Percentiles rank a stretch among this genome's conserved stretches.
phyloP scores from a whole-genome alignment of 2,113 vertebrate species.

The Platichthys stellatus region DNA sequence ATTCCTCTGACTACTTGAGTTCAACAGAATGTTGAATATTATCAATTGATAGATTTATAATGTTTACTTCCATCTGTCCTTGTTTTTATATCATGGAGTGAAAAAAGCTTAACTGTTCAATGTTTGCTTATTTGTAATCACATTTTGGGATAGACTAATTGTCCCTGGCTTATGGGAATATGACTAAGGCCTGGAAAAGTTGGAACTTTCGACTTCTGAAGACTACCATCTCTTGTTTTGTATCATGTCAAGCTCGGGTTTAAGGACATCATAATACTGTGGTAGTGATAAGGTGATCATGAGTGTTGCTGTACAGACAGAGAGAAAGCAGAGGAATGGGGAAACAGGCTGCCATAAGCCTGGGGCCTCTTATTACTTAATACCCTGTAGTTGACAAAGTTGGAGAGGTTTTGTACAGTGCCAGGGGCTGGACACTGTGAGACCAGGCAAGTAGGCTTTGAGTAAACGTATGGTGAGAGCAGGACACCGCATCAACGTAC shows the following conservation, averaged over 20 bases:
- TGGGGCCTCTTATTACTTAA: neutral
- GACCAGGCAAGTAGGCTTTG: neutral
- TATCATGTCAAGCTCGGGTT: neutral
- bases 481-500: conserved; percentile 74
- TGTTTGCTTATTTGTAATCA: neutral
- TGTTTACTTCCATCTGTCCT: neutral
- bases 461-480: neutral
- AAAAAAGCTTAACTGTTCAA: conserved; percentile 9
- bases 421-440: conserved; percentile 12
- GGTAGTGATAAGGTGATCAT: neutral
- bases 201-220: no score
- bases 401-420: conserved; percentile 3
- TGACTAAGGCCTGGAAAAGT: no score
- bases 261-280: neutral
- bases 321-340: neutral
- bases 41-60: neutral
- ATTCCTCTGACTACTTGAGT: neutral
- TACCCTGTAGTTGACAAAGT: conserved; percentile 39
- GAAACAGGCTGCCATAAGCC: neutral
- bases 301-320: neutral
- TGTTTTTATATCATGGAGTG: conserved; percentile 12
- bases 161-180: no score
- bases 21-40: conserved; percentile 4
- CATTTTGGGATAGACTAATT: no score
- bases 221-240: neutral